Base-by-base conservation (phyloP, 2,888 invertebrate species). In the Colostygia pectinataria region DNA sequence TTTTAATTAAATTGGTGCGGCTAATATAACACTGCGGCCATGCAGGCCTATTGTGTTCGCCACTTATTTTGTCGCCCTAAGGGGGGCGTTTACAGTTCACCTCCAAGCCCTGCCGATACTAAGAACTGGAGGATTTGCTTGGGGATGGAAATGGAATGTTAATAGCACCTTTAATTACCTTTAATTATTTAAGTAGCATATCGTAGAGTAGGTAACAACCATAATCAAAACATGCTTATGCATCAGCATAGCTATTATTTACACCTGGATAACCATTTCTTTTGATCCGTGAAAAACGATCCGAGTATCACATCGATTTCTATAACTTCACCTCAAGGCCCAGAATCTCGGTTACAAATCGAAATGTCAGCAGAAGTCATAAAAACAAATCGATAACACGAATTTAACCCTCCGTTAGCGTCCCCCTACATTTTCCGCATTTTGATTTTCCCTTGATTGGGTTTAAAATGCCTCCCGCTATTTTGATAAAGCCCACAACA, bases 391-490 rank as follows among this genome's bases (percentile, higher is more conserved):
- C 87, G 85, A 88, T 89, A 80, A 79, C 77, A 74, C 65, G 79
- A 83, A 78, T 84, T 86, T 86, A 85, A 86, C 87, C 89, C 86
- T 88, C 87, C 79, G 82, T 81, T 83, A 68, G 73, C 78, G 75
- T 68, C 75, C 86, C 86, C 80, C 80, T 69, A 77, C 69, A 84
- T 89, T 88, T 88, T 86, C 86, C 86, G 88, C 85, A 72, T 87
- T 89, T 87, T 88, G 88, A 88, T 87, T 90, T 87, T 84, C 81
- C 79, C 66, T 84, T 86, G 85, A 88, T 89, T 87, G 83, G 80
- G 86, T 87, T 88, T 86, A 87, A 87, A 89, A 84, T 84, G 78
- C 78, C 80, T 80, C 74, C 75, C 66, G 77, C 76, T 79, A 78
- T 86, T 81, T 82, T 80, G 77, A 77, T 83, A 83, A 77, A 78